Evolutionary conservation across 2,888 invertebrate genomes (phyloP).

Genomic region (Thyatira batis): DNA sequence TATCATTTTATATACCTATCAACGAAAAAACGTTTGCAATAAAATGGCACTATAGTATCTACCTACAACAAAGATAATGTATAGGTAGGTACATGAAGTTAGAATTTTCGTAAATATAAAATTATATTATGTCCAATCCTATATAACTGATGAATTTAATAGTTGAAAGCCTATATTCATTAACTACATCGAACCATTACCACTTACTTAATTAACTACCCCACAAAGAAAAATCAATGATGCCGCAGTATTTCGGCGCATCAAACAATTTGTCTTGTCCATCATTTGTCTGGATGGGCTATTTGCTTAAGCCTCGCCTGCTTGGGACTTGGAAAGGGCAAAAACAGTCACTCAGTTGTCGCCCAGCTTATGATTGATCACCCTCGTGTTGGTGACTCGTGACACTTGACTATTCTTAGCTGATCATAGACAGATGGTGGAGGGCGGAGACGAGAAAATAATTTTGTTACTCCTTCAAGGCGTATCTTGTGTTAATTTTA

Average conservation of each 20-base stretch:
- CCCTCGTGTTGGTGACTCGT: conserved; percentile 40
- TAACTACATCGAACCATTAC: too few species aligned
- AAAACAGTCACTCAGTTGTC: conserved; percentile 58
- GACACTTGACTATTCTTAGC: conserved; percentile 48
- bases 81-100: too few species aligned
- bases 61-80: too few species aligned
- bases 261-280: conserved; percentile 60
- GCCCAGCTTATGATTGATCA: conserved; percentile 60
- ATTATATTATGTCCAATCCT: too few species aligned
- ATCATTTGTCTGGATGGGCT: conserved; percentile 57
- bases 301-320: conserved; percentile 65
- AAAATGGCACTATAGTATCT: too few species aligned
- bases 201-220: conserved; percentile 11
- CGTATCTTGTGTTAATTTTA: neutral
- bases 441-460: conserved; percentile 15
- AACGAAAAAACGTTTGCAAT: too few species aligned
- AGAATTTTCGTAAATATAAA: too few species aligned
- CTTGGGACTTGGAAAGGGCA: conserved; percentile 50
- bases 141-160: too few species aligned
- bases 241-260: conserved; percentile 47
- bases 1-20: neutral
- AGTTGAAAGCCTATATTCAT: too few species aligned
- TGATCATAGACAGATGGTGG: conserved; percentile 37
- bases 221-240: conserved; percentile 37
- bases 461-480: conserved; percentile 4